Evolutionary conservation across 1,140 invertebrate genomes (phyloP).

Genomic region (Zelostemma sp.): DNA sequence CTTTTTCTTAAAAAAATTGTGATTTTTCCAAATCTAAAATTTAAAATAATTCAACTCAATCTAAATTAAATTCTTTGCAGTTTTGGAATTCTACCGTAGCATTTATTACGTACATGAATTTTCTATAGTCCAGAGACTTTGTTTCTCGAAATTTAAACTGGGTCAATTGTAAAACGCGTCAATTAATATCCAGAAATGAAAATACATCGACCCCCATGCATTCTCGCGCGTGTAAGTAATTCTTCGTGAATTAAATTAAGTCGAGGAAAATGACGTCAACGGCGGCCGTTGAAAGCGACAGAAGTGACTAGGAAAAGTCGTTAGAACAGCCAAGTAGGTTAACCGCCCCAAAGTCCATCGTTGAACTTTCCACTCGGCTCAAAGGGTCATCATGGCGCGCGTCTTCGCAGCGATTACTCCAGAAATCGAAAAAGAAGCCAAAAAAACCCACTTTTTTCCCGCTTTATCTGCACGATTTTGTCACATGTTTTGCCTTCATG

Average conservation of each 20-base stretch:
- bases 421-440: slow-evolving; percentile 32
- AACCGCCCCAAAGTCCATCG: slow-evolving; percentile 55
- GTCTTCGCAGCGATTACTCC: slow-evolving; percentile 36
- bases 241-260: slow-evolving; percentile 35
- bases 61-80: too few species aligned
- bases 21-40: too few species aligned
- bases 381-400: slow-evolving; percentile 44
- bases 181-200: slow-evolving; percentile 1
- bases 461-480: slow-evolving; percentile 14
- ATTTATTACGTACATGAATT: too few species aligned
- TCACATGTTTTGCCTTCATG: slow-evolving; percentile 4
- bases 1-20: too few species aligned
- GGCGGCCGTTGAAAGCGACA: slow-evolving; percentile 38
- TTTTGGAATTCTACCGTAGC: too few species aligned
- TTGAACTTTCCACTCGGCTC: slow-evolving; percentile 50
- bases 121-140: too few species aligned
- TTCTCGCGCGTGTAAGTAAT: slow-evolving; percentile 1
- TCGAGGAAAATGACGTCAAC: slow-evolving; percentile 26
- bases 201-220: neutral
- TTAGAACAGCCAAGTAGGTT: slow-evolving; percentile 56
- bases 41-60: too few species aligned
- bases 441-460: slow-evolving; percentile 8
- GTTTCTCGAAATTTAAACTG: too few species aligned
- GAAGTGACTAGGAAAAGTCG: slow-evolving; percentile 47
- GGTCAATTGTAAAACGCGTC: too few species aligned